A percentile compares a stretch with the other conserved stretches of the same genome.
phyloP scores from a whole-genome alignment of 2,113 vertebrate species.

The Pholis gunnellus region DNA sequence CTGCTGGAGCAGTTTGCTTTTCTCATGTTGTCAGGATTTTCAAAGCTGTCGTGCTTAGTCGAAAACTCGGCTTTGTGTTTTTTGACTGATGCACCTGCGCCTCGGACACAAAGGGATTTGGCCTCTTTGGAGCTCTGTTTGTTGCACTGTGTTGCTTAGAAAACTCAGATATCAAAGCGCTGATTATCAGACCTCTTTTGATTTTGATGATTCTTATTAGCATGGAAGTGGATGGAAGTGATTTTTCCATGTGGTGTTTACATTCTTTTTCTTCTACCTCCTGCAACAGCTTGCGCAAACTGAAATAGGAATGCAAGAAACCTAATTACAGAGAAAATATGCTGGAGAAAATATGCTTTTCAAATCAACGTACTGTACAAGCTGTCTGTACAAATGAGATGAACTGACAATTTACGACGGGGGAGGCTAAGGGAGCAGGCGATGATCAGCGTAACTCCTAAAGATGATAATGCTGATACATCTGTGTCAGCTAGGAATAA shows the following conservation, averaged over 20 bases:
- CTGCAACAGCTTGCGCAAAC: constrained; percentile 9
- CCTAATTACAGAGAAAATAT: no score
- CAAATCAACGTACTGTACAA: constrained; percentile 16
- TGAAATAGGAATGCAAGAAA: constrained; percentile 15
- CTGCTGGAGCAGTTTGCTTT: not conserved
- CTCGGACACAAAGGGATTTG: not conserved
- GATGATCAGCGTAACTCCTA: constrained; percentile 37
- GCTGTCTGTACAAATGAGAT: constrained; percentile 34
- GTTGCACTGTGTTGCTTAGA: constrained; percentile 25
- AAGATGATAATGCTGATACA: constrained; percentile 44
- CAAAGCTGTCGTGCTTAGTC: not conserved
- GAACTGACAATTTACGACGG: constrained; percentile 33
- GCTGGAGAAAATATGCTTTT: constrained; percentile 9
- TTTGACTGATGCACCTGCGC: constrained; percentile 43
- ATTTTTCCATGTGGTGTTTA: constrained; percentile 25
- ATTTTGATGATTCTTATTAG: constrained; percentile 30
- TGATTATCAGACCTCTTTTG: constrained; percentile 37
- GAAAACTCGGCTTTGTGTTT: not conserved
- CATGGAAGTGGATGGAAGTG: constrained; percentile 15
- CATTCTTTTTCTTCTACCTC: constrained; percentile 5
- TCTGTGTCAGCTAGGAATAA: constrained; percentile 42
- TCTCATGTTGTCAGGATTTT: constrained; percentile 1
- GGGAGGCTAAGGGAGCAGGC: constrained; percentile 12
- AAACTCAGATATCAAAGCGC: constrained; percentile 43
- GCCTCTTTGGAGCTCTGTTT: constrained; percentile 3